phyloP scores from a whole-genome alignment of 2,797 vertebrate genomes.

The Rhyacichthys aspro region DNA sequence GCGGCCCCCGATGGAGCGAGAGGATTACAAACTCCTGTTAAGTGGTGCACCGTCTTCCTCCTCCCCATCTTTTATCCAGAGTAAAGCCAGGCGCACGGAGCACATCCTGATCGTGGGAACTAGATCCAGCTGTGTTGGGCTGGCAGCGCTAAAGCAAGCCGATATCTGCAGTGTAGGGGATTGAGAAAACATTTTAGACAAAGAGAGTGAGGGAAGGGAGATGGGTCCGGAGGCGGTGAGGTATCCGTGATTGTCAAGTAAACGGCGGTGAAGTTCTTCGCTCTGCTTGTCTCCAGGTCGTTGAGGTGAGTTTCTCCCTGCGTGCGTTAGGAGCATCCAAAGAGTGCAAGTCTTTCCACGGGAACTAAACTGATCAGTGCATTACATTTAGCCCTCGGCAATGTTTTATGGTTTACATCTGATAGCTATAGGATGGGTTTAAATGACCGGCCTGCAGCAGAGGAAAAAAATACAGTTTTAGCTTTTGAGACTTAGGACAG shows the following conservation, averaged over 20 bases:
- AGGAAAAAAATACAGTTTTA: background rate
- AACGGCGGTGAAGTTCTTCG: conserved; percentile 73
- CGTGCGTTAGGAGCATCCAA: conserved; percentile 23
- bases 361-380: background rate
- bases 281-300: conserved; percentile 66
- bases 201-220: conserved; percentile 59
- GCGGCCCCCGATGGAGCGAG: conserved; percentile 64
- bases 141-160: conserved; percentile 37
- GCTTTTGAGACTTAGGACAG: too few species aligned
- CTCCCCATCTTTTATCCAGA: conserved; percentile 60
- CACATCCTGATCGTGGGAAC: conserved; percentile 54
- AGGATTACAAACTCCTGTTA: conserved; percentile 77
- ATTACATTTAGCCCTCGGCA: conserved; percentile 9
- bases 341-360: conserved; percentile 26
- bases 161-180: conserved; percentile 53
- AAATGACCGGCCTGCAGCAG: conserved; percentile 1
- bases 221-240: conserved; percentile 72
- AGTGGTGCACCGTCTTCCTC: conserved; percentile 71
- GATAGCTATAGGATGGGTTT: conserved; percentile 1
- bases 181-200: conserved; percentile 46
- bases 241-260: conserved; percentile 69
- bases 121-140: conserved; percentile 33
- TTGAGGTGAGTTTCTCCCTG: conserved; percentile 72
- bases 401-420: conserved; percentile 7
- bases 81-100: conserved; percentile 64